Evolutionary conservation across 2,113 vertebrate species (phyloP), one percentile per base, ranked within the genome.

Genomic region (Lophura nycthemera): DNA sequence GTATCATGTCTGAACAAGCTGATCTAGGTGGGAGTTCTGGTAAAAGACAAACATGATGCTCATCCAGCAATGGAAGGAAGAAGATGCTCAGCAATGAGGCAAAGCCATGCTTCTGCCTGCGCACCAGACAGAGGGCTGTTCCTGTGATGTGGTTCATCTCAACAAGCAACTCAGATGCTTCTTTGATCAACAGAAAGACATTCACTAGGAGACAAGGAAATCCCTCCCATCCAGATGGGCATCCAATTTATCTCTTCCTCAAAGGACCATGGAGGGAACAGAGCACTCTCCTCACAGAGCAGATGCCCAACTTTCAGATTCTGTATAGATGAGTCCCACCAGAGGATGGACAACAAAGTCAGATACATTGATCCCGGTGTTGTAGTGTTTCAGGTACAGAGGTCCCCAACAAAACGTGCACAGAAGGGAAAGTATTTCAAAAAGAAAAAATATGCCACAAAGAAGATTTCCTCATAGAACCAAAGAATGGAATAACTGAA

Each of bases 251-350:
- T 34, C 3, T 45, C 45, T 30, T 43, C 73, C 56, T 59, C 40
- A 59, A 63, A 86, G 32, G n/a, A 81, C 17, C 17, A 34, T 25
- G 6, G 9, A 82, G 30, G 20, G 29, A 32, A 52, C 3, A 4
- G 10, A 69, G 42, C n/a, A 60, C 0, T 0, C 6, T 70, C 48
- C 18, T 59, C 66, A 48, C 0, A 59, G 69, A 87, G 25, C 29
- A 69, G 42, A 78, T 15, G 30, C 5, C 9, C 38, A 73, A 8
- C 5, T 72, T 75, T 8, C 70, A 84, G 8, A 21, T 11, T 74
- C 56, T 21, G 40, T 38, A 17, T 42, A 47, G 8, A 84, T 8
- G 10, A 89, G 60, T 21, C 32, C 25, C 38, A 83, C 6, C 17
- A 82, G 17, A 65, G 10, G 21, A 86, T 8, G 7, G 50, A 21